Evolutionary conservation across 30 jellyfish, hydroid and myxozoan species (phyloP).

Genomic region (Hydractinia symbiolongicarpus): DNA sequence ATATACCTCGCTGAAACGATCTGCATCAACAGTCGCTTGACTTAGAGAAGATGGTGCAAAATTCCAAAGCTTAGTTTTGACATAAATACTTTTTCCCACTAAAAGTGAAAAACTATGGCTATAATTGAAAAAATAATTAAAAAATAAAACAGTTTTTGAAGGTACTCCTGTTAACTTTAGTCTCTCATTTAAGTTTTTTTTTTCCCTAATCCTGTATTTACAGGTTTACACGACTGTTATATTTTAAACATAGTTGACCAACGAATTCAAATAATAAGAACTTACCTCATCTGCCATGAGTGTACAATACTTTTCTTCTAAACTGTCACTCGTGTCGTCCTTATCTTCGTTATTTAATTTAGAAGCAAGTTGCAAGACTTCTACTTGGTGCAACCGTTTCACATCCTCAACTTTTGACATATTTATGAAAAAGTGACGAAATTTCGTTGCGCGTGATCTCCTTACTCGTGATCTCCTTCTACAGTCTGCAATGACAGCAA

Average conservation of each 20-base stretch:
- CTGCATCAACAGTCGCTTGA: neutral
- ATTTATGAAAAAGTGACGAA: neutral
- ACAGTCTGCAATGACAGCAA: too few relatives aligned
- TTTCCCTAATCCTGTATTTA: too few relatives aligned
- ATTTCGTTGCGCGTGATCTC: too few relatives aligned
- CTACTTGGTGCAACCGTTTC: too few relatives aligned
- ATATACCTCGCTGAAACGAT: neutral
- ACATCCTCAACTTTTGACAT: neutral
- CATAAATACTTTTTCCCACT: neutral
- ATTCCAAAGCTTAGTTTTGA: neutral
- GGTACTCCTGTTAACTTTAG: too few relatives aligned
- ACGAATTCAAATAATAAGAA: too few relatives aligned
- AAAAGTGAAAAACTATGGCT: too few relatives aligned
- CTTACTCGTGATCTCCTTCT: too few relatives aligned
- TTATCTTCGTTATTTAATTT: neutral
- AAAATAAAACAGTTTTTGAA: too few relatives aligned
- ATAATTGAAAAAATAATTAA: too few relatives aligned
- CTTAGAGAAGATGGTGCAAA: neutral
- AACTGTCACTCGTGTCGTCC: neutral
- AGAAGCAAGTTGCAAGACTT: neutral
- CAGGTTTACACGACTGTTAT: too few relatives aligned
- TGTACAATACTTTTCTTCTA: neutral
- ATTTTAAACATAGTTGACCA: too few relatives aligned
- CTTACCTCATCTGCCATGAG: neutral
- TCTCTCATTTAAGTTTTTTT: neutral